These are phyloP conservation scores for Pseudorectes ferrugineus DNA, from an alignment of 2,113 vertebrate species.

Conservation along the genomic window DNA sequence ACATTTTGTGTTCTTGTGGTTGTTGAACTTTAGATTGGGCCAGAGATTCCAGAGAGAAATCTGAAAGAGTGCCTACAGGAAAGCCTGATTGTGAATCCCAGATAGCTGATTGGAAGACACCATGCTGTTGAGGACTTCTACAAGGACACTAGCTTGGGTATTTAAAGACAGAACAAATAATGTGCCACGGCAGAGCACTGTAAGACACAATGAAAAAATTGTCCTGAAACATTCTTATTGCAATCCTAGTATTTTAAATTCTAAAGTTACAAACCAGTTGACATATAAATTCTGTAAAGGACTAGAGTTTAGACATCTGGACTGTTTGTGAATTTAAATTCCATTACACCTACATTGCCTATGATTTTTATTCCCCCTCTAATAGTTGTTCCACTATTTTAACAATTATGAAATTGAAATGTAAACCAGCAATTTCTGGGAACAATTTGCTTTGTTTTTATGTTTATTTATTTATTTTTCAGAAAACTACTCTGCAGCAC, in stretches of 20 bases:
- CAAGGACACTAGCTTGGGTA: not conserved
- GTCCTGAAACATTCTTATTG: not conserved
- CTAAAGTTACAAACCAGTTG: not conserved
- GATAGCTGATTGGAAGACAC: not conserved
- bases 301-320: not conserved
- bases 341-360: not conserved
- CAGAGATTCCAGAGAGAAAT: not conserved
- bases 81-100: not conserved
- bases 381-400: not conserved
- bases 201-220: not conserved
- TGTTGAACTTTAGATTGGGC: not conserved
- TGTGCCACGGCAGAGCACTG: not conserved
- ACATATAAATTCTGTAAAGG: not conserved
- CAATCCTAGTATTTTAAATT: not conserved
- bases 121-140: not conserved
- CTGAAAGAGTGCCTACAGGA: not conserved
- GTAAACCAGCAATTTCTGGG: not conserved
- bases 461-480: not conserved
- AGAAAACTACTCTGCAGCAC: conserved; percentile 31
- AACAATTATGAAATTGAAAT: not conserved
- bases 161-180: not conserved
- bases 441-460: not conserved
- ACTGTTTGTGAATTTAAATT: not conserved
- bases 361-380: not conserved
- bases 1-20: not conserved